Base-by-base conservation (phyloP, 2,888 invertebrate species). In the Cordilura impudica region DNA sequence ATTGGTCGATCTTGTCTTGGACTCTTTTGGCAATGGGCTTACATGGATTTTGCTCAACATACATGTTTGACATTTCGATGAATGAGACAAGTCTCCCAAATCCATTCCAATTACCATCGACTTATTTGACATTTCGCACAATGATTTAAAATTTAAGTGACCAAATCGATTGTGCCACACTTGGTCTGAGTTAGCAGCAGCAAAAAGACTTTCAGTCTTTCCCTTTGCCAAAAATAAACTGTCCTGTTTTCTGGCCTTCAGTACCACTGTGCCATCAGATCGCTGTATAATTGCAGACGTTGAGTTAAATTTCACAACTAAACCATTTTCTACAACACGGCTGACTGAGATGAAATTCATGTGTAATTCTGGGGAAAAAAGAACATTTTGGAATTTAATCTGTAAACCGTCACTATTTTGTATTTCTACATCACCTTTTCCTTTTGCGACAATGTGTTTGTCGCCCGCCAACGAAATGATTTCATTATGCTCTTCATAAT, bases 11-110 rank as follows among this genome's bases (percentile, higher is more conserved):
- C 29, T 56, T 12, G 54, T 65, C n/a, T 49, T 31, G 7, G 67
- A 54, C 12, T 72, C 61, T 6, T 49, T 16, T 7, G 63, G 58
- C 45, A 78, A 78, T 18, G 65, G 31, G 7, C n/a, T 16, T 8
- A 56, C 56, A 65, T 69, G 63, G 16, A 78, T 78, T 53, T 78
- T 78, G 23, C 73, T 69, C 7, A 67, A 5, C 67, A 73, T 69
- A 10, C 69, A 73, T 10, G 53, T 63, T 29, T n/a, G 53, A 18
- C 63, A 72, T 18, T 47, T 29, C 6, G 16, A 10, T 43, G 19
- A 29, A 39, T n/a, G 18, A 6, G 12, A 23, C 2, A 23, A 43
- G 16, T 45, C 8, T 10, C 43, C 31, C 5, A 39, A 14, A n/a
- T 72, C 29, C 54, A 72, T 49, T 4, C 63, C 69, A 1, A 8